A percentile compares a stretch with the other conserved stretches of the same genome.
Conservation (phyloP, 1,140 invertebrate species). For the Ectropis grisescens region DNA sequence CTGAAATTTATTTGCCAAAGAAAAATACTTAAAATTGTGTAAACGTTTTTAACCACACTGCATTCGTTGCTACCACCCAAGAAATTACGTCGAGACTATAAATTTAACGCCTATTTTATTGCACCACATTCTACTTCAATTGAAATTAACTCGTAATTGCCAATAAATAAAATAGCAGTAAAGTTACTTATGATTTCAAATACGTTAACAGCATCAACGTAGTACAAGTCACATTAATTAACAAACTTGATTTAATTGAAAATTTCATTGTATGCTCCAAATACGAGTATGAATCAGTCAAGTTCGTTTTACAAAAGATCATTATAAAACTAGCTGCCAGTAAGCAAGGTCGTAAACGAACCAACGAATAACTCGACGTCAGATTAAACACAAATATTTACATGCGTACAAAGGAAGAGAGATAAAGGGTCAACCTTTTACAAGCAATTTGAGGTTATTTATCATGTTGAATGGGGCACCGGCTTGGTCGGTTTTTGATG, state of each 20-base stretch:
- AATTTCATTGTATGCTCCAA: too few species aligned
- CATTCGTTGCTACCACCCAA: constrained; percentile 33
- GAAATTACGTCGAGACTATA: constrained; percentile 33
- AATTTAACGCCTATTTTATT: constrained; percentile 45
- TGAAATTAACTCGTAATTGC: constrained; percentile 46
- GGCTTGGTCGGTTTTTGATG: constrained; percentile 36
- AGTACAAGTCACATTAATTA: too few species aligned
- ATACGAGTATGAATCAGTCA: too few species aligned
- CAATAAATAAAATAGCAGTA: constrained; percentile 37
- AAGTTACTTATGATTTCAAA: too few species aligned
- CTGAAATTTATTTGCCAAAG: too few species aligned
- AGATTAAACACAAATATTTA: constrained; percentile 62
- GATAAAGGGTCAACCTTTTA: constrained; percentile 62
- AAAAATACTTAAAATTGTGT: too few species aligned
- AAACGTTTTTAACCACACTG: too few species aligned
- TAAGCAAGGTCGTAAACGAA: constrained; percentile 11
- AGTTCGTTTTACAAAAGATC: too few species aligned
- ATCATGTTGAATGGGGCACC: constrained; percentile 33
- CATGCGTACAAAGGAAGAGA: constrained; percentile 48
- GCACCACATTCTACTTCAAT: constrained; percentile 26
- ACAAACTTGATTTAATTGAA: too few species aligned
- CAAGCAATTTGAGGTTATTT: constrained; percentile 67
- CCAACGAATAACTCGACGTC: constrained; percentile 37
- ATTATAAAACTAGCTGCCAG: too few species aligned
- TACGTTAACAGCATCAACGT: too few species aligned